phyloP scores from a whole-genome alignment of 2,113 vertebrate species.

The Melierax canorus region DNA sequence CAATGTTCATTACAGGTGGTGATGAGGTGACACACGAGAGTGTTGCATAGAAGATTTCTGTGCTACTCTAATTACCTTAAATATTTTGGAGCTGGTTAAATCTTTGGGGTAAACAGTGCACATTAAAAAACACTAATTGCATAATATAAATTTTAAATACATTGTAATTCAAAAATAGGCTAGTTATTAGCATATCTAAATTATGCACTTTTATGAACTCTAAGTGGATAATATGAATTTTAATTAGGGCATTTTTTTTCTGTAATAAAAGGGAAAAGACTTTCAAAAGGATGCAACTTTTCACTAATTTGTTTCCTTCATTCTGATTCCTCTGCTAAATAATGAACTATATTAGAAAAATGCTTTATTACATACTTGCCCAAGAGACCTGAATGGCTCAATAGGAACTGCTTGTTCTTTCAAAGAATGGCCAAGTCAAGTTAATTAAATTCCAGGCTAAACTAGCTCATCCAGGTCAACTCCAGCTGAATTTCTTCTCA shows the following conservation, averaged over 20 bases:
- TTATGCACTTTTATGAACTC: constrained; percentile 7
- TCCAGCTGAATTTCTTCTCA: background rate
- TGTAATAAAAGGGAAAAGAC: background rate
- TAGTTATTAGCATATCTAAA: constrained; percentile 40
- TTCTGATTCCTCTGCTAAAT: constrained; percentile 49
- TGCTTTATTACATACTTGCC: background rate
- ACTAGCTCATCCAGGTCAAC: background rate
- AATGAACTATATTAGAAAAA: constrained; percentile 9
- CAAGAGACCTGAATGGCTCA: background rate
- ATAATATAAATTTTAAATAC: constrained; percentile 27
- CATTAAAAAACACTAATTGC: background rate
- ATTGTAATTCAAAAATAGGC: constrained; percentile 17
- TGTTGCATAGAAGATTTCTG: background rate
- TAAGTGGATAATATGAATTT: constrained; percentile 43
- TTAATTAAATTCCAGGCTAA: constrained; percentile 5
- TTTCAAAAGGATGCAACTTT: background rate
- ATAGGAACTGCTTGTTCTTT: background rate
- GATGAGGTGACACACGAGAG: background rate
- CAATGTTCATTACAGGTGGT: background rate
- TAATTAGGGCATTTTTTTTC: constrained; percentile 15
- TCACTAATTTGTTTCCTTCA: constrained; percentile 44
- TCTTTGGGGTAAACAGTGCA: background rate
- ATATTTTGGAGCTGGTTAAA: background rate
- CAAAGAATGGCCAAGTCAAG: background rate
- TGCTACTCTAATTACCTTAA: background rate